A percentile compares a stretch with the other conserved stretches of the same genome.
Conservation (phyloP, 1,140 invertebrate genomes). For the Orius insidiosus region DNA sequence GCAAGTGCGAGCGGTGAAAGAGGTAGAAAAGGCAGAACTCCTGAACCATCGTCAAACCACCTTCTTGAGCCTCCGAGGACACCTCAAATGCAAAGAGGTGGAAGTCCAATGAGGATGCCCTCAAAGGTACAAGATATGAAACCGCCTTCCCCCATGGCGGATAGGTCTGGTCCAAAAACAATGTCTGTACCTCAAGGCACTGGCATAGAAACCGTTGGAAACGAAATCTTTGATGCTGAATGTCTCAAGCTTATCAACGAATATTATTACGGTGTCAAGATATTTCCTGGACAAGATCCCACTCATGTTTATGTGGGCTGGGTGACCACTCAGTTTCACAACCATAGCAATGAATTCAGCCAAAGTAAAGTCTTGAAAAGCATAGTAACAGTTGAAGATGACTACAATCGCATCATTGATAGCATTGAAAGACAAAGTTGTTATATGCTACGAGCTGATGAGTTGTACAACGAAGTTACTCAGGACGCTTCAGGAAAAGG, state of each 20-base stretch:
- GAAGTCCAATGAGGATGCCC: background rate
- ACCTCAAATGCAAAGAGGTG: slow-evolving; percentile 9
- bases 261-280: slow-evolving; percentile 44
- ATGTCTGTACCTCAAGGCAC: slow-evolving; percentile 45
- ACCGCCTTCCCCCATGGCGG: slow-evolving; percentile 31
- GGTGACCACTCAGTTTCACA: slow-evolving; percentile 94
- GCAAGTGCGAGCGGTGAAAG: slow-evolving; percentile 42
- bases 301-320: slow-evolving; percentile 96
- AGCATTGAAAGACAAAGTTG: slow-evolving; percentile 90
- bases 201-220: slow-evolving; percentile 54
- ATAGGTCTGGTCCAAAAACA: slow-evolving; percentile 43
- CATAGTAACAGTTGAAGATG: slow-evolving; percentile 68
- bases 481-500: slow-evolving; percentile 80
- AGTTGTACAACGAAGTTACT: slow-evolving; percentile 85
- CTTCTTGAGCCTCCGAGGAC: slow-evolving; percentile 7
- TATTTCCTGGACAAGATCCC: slow-evolving; percentile 94
- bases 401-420: slow-evolving; percentile 52
- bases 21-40: slow-evolving; percentile 48
- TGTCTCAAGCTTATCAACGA: slow-evolving; percentile 90
- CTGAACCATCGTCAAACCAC: slow-evolving; percentile 32
- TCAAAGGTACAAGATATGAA: slow-evolving; percentile 5
- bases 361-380: slow-evolving; percentile 68
- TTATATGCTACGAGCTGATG: slow-evolving; percentile 94
- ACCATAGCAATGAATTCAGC: slow-evolving; percentile 79
- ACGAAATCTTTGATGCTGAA: slow-evolving; percentile 69